phyloP scores from a whole-genome alignment of 2,888 invertebrate genomes.

The Liopterus haemorrhoidalis region DNA sequence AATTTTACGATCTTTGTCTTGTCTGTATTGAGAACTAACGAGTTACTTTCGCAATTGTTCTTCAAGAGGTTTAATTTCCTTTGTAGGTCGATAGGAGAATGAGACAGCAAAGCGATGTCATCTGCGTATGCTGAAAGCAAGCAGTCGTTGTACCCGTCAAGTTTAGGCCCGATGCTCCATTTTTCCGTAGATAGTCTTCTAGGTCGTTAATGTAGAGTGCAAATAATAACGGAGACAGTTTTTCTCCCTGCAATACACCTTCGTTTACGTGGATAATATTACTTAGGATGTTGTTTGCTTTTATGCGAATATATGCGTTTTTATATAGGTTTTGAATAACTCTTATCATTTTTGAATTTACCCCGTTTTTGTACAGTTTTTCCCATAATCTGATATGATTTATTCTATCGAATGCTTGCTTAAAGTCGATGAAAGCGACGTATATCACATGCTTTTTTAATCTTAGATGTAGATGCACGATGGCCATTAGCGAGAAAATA shows the following conservation, averaged over 20 bases:
- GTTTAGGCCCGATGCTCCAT: background rate
- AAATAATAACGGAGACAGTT: background rate
- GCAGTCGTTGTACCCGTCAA: background rate
- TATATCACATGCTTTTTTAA: background rate
- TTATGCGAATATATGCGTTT: background rate
- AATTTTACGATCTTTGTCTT: no score
- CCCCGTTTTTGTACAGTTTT: background rate
- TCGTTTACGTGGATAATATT: background rate
- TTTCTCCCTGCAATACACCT: constrained; percentile 1
- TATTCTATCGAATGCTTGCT: background rate
- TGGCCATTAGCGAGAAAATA: background rate
- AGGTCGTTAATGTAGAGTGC: constrained; percentile 2
- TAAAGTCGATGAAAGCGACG: constrained; percentile 2
- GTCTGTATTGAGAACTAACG: no score
- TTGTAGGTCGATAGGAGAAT: constrained; percentile 4
- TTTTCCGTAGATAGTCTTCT: background rate
- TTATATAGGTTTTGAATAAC: constrained; percentile 1
- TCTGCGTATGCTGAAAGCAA: constrained; percentile 3
- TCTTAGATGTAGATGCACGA: constrained; percentile 2
- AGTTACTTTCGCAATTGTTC: no score
- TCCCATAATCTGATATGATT: background rate
- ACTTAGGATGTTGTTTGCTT: background rate
- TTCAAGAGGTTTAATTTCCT: constrained; percentile 2
- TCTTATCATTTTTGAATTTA: background rate
- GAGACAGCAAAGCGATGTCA: background rate